Evolutionary conservation across 2,113 vertebrate species (phyloP).

Genomic region (Sigmodon hispidus): DNA sequence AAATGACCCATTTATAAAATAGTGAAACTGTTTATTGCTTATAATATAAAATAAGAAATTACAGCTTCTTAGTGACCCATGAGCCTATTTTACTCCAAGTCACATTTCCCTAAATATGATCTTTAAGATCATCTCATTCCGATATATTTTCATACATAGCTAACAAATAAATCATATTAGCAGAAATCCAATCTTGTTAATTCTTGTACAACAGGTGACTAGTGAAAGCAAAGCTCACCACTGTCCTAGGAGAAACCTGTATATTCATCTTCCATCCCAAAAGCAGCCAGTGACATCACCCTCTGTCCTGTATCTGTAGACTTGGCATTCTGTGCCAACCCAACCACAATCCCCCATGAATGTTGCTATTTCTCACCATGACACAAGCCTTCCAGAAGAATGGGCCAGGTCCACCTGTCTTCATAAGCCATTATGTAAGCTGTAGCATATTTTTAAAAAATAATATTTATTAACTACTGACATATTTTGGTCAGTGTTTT

Average conservation of each 20-base stretch:
- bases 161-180: slow-evolving; percentile 2
- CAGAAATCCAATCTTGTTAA: not conserved
- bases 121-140: not conserved
- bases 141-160: slow-evolving; percentile 3
- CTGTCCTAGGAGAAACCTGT: not conserved
- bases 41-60: not conserved
- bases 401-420: not conserved
- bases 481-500: not conserved
- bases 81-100: not conserved
- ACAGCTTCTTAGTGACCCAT: not conserved
- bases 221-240: not conserved
- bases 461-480: not conserved
- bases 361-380: not conserved
- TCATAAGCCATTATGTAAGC: not conserved
- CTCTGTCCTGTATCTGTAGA: not conserved
- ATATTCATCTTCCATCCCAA: not conserved
- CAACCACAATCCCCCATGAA: not conserved
- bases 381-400: not conserved
- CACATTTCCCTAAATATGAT: not conserved
- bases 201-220: not conserved
- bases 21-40: not conserved
- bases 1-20: not conserved
- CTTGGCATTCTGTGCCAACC: not conserved
- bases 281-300: not conserved
- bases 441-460: not conserved